Percentiles rank a stretch among this genome's conserved stretches.
These are phyloP conservation scores for Australoheros facetus DNA, from an alignment of 2,797 vertebrate species.

Conservation along the genomic window DNA sequence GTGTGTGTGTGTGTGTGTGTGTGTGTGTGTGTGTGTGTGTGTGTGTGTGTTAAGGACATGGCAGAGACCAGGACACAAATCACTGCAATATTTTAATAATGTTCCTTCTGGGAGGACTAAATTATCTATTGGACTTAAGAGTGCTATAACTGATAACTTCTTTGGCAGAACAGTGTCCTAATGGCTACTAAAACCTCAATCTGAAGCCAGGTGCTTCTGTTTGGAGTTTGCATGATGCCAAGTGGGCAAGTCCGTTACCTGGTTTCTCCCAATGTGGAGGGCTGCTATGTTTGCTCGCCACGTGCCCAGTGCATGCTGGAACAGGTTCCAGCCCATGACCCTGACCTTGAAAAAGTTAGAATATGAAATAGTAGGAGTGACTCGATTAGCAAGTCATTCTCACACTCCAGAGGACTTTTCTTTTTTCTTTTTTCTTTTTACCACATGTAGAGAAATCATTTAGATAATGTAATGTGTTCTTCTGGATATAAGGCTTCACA, in stretches of 20 bases:
- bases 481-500: neutral
- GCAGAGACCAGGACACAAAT: conserved; percentile 9
- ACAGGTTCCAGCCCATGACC: neutral
- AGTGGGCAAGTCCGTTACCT: neutral
- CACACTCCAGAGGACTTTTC: neutral
- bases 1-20: too few species aligned
- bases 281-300: neutral
- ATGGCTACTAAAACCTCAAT: neutral
- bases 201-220: conserved; percentile 5
- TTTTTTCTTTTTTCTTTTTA: too few species aligned
- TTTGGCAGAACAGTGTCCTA: neutral
- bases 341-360: neutral
- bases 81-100: conserved; percentile 11
- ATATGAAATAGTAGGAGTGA: neutral
- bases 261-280: neutral
- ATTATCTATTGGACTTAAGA: conserved; percentile 12
- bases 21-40: neutral
- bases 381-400: conserved; percentile 3
- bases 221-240: neutral
- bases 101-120: neutral
- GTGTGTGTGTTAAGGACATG: neutral
- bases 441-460: neutral
- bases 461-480: neutral
- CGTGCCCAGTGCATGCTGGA: neutral
- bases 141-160: neutral